Conservation (phyloP, 2,113 vertebrate genomes). For the Myotis brandtii region DNA sequence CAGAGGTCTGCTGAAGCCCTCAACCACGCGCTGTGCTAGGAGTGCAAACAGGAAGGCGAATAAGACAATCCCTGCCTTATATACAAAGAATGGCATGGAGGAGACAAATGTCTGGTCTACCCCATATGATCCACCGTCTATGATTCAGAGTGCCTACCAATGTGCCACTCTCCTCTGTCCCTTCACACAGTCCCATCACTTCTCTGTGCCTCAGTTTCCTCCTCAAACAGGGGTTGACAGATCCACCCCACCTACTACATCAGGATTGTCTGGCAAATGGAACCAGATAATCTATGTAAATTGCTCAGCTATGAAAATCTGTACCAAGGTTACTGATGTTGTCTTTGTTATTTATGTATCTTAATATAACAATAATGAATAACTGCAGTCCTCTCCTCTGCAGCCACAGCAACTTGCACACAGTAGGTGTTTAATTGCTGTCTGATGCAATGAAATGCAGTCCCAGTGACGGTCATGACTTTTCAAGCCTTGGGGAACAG, state of each 20-base stretch:
- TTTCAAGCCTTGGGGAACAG: constrained; percentile 78
- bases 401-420: constrained; percentile 53
- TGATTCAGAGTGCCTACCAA: background rate
- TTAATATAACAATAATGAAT: constrained; percentile 66
- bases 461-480: rapidly evolving
- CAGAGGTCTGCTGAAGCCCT: background rate
- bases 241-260: background rate
- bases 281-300: background rate
- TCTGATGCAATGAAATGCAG: background rate
- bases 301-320: background rate
- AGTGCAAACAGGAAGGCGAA: background rate
- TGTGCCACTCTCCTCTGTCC: background rate
- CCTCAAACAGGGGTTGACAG: background rate
- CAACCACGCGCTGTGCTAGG: background rate
- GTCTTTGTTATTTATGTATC: constrained; percentile 53
- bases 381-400: constrained; percentile 70
- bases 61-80: background rate
- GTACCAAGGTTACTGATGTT: background rate
- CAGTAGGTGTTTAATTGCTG: constrained; percentile 12
- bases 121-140: background rate
- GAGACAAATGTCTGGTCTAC: background rate
- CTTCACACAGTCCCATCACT: background rate
- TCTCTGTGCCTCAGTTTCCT: constrained; percentile 43
- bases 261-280: background rate
- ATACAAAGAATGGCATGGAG: rapidly evolving